Conservation (phyloP, 2,888 invertebrate genomes). For the Phorcus lineatus region DNA sequence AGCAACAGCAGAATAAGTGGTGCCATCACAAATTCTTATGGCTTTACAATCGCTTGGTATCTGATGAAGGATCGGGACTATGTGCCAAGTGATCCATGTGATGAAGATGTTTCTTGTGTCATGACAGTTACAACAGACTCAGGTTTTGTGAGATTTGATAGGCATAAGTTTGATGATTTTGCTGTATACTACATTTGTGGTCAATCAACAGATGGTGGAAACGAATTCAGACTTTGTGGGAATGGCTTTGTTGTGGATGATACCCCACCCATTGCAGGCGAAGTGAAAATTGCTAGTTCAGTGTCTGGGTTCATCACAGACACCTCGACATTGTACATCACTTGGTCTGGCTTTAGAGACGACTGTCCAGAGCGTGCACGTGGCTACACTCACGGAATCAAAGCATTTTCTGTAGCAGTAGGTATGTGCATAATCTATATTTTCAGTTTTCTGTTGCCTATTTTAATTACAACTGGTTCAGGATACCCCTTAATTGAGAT, state of each 20-base stretch:
- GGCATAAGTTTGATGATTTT: not conserved
- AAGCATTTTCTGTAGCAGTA: not conserved
- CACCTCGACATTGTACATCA: not conserved
- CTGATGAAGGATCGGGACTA: not conserved
- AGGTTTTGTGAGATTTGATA: not conserved
- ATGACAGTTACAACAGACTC: not conserved
- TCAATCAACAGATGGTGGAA: not conserved
- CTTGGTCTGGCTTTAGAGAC: not conserved
- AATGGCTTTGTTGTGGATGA: constrained; percentile 14
- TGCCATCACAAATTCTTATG: not conserved
- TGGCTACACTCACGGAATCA: not conserved
- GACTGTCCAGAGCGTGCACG: not conserved
- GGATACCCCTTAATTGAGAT: not conserved
- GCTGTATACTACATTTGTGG: not conserved
- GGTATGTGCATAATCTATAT: constrained; percentile 1
- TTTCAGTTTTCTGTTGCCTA: no score
- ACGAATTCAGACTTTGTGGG: not conserved
- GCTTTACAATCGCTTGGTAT: not conserved
- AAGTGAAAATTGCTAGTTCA: not conserved
- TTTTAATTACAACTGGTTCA: not conserved
- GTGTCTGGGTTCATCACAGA: not conserved
- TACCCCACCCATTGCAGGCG: not conserved
- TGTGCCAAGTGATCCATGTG: not conserved
- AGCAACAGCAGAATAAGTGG: not conserved
- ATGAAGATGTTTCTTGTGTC: not conserved